phyloP scores from a whole-genome alignment of 1,140 invertebrate genomes.

The Brachionus rubens region DNA sequence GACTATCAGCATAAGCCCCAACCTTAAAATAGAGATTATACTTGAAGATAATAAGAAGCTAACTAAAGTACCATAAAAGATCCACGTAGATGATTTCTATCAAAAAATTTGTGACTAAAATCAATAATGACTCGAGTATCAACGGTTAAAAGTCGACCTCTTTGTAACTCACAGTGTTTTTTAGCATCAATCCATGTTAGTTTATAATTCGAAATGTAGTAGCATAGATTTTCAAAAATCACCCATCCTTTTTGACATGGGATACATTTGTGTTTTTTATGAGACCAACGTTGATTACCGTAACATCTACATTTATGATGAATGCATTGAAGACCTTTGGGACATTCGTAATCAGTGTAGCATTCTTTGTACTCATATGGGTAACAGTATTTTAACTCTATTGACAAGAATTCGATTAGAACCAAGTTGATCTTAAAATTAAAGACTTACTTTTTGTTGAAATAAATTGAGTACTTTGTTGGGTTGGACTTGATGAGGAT shows the following conservation, averaged over 20 bases:
- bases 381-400: neutral
- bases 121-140: slow-evolving; percentile 4
- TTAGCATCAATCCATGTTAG: slow-evolving; percentile 30
- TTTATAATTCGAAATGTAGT: slow-evolving; percentile 15
- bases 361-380: neutral
- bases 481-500: too few species aligned
- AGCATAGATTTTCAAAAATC: slow-evolving; percentile 6
- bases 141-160: neutral
- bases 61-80: neutral
- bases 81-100: neutral
- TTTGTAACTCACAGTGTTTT: neutral
- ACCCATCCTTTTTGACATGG: slow-evolving; percentile 10
- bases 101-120: neutral
- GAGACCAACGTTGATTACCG: neutral
- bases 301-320: neutral
- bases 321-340: neutral
- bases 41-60: neutral
- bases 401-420: too few species aligned
- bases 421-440: too few species aligned
- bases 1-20: neutral
- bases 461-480: too few species aligned
- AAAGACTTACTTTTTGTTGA: too few species aligned
- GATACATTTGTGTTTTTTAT: neutral
- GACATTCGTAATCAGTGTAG: neutral
- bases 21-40: neutral